A percentile compares a stretch with the other conserved stretches of the same genome.
These are phyloP conservation scores for Limosa lapponica DNA, from an alignment of 2,797 vertebrate species.

Conservation along the genomic window DNA sequence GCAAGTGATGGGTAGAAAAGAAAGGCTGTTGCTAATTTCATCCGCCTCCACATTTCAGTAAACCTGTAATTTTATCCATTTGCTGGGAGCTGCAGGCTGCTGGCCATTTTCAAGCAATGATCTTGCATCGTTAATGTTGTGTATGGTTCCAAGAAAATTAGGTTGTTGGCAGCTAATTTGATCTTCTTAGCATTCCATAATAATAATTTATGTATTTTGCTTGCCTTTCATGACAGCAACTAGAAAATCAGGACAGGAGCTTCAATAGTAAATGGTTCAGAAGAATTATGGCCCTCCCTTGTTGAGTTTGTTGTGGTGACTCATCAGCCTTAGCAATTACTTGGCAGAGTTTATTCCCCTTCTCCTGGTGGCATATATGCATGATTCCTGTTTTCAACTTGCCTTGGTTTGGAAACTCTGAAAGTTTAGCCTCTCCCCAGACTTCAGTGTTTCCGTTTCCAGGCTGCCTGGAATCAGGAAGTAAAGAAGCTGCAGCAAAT, in stretches of 20 bases:
- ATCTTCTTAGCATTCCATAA: slow-evolving; percentile 23
- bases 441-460: slow-evolving; percentile 66
- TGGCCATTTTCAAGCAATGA: slow-evolving; percentile 6
- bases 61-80: not conserved
- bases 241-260: slow-evolving; percentile 28
- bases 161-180: slow-evolving; percentile 43
- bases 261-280: slow-evolving; percentile 26
- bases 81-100: not conserved
- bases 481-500: slow-evolving; percentile 42
- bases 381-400: slow-evolving; percentile 55
- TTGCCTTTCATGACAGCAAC: slow-evolving; percentile 30
- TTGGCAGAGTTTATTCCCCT: slow-evolving; percentile 38
- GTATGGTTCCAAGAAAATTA: slow-evolving; percentile 22
- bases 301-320: slow-evolving; percentile 1
- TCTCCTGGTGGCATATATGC: not conserved
- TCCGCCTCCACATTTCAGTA: not conserved
- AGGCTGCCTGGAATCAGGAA: slow-evolving; percentile 71
- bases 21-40: not conserved
- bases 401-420: slow-evolving; percentile 47
- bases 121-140: not conserved
- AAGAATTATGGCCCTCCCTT: slow-evolving; percentile 36
- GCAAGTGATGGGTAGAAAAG: not conserved
- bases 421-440: slow-evolving; percentile 62
- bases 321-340: slow-evolving; percentile 51
- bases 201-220: not conserved